Evolutionary conservation across 35 echinoderm and acorn worm species (phyloP), one percentile per base, ranked within the genome.

Genomic region (Heliocidaris erythrogramma): DNA sequence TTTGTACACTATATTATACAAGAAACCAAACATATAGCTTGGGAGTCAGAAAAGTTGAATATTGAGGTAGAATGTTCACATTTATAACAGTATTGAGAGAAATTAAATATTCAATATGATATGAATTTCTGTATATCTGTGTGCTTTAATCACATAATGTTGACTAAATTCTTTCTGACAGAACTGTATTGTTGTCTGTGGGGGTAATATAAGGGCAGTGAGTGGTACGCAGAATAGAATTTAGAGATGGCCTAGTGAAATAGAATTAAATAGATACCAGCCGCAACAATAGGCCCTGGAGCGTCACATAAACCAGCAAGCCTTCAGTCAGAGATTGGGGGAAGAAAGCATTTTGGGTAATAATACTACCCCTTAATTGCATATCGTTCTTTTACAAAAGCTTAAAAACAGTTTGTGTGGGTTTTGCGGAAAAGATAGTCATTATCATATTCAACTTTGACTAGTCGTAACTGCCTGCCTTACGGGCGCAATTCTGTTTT

Each of bases 231-330:
- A 52, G 49, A 52, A 52, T 52, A n/a, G 65, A 42, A 42, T 3
- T 42, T 42, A 42, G 21, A 78, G 65, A 78, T 78, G 27, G 65
- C 27, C 65, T 4, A 78, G 27, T 21, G 65, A 78, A 78, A 78
- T 78, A 78, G 65, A 78, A 78, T 78, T n/a, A 78, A 78, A 78
- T 78, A 78, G 65, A 78, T 78, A 78, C 65, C 65, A 78, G 65
- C 27, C 65, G 4, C 21, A 78, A 78, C 65, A 24, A 78, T 78
- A 78, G 27, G 0, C 65, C 65, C 65, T 78, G 21, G 21, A 78
- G 65, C 65, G 27, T 27, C 65, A n/a, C 8, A 18, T 78, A 78
- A 78, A 78, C 4, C 8, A 78, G 65, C 65, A 78, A 78, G 65
- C 65, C 27, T 78, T 78, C 65, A 78, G 65, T 18, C 18, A 12